Conservation (phyloP, 1,140 invertebrate species). For the Alviniconcha marisindica region DNA sequence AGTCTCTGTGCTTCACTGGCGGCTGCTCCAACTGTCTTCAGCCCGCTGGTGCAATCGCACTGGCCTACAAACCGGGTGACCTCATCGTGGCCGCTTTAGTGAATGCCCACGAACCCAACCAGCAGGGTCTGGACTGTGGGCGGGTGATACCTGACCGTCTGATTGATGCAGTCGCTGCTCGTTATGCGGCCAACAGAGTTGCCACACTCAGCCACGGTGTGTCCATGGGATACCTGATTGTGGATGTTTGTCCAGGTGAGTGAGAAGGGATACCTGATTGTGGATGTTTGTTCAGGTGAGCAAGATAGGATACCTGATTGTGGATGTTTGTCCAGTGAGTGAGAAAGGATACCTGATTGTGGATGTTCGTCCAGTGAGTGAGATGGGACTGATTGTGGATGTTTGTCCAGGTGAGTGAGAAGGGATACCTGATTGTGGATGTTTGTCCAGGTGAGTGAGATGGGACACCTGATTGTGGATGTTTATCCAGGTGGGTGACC, state of each 20-base stretch:
- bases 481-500: no score
- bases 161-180: slow-evolving; percentile 34
- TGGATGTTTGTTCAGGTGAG: no score
- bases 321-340: no score
- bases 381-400: no score
- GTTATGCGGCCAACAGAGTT: background rate
- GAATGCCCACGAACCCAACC: slow-evolving; percentile 51
- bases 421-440: no score
- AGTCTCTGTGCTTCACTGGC: slow-evolving; percentile 51
- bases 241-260: slow-evolving; percentile 58
- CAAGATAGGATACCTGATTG: slow-evolving; percentile 64
- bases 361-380: slow-evolving; percentile 63
- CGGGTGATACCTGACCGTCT: slow-evolving; percentile 16
- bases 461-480: slow-evolving; percentile 64
- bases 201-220: slow-evolving; percentile 44
- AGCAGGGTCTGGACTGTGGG: slow-evolving; percentile 53
- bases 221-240: slow-evolving; percentile 59
- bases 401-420: slow-evolving; percentile 50
- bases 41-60: slow-evolving; percentile 48
- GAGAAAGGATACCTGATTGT: no score
- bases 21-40: slow-evolving; percentile 64
- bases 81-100: slow-evolving; percentile 59
- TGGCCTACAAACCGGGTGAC: slow-evolving; percentile 58
- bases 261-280: no score
- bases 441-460: no score